phyloP scores from a whole-genome alignment of 2,113 vertebrate species.

The Chaetodon trifascialis region DNA sequence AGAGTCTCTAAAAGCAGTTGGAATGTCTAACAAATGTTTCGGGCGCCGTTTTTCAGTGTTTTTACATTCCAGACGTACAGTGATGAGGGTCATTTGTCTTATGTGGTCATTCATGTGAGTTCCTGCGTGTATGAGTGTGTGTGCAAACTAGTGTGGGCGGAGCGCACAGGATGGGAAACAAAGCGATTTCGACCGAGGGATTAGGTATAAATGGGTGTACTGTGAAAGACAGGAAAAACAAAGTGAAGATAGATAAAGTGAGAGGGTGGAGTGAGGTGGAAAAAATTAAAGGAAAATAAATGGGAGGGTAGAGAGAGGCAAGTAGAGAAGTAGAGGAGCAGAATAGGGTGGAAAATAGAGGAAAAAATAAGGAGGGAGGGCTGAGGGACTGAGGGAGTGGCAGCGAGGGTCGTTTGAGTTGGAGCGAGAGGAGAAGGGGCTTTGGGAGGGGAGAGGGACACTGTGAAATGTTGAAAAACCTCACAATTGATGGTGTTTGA shows the following conservation, averaged over 20 bases:
- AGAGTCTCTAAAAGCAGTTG: constrained; percentile 46
- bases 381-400: constrained; percentile 68
- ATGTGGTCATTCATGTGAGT: constrained; percentile 56
- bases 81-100: constrained; percentile 77
- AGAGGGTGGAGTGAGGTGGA: constrained; percentile 65
- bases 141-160: constrained; percentile 31
- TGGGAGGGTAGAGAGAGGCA: constrained; percentile 36
- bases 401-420: constrained; percentile 71
- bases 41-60: constrained; percentile 49
- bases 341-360: constrained; percentile 53
- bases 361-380: constrained; percentile 59
- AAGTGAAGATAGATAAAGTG: constrained; percentile 66
- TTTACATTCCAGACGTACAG: constrained; percentile 71
- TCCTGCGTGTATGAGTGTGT: constrained; percentile 3
- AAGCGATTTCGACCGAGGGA: constrained; percentile 42
- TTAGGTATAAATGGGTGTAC: constrained; percentile 58
- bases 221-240: constrained; percentile 60
- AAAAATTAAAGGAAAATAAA: constrained; percentile 73
- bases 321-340: constrained; percentile 31
- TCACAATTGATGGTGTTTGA: constrained; percentile 87
- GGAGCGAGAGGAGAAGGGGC: constrained; percentile 61
- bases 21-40: constrained; percentile 59
- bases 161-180: constrained; percentile 50
- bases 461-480: constrained; percentile 84
- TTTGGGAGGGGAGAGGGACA: constrained; percentile 66